phyloP scores from a whole-genome alignment of 1,140 invertebrate genomes.

The Ephestia elutella region DNA sequence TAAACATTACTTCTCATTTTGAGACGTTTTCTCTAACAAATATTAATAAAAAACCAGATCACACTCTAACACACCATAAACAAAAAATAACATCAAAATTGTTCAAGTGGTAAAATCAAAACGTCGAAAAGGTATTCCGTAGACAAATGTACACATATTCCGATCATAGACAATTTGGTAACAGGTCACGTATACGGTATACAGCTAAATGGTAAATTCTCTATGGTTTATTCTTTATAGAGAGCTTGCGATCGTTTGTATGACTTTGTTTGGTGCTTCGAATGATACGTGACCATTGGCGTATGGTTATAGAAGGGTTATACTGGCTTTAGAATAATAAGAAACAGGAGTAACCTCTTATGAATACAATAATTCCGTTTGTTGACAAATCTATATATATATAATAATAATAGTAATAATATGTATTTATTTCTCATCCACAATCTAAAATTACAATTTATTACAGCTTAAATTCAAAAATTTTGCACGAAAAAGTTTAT shows the following conservation, averaged over 20 bases:
- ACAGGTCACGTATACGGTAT: conserved; percentile 6
- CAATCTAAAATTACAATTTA: too few relatives aligned
- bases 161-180: conserved; percentile 1
- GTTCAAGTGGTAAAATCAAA: conserved; percentile 3
- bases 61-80: neutral
- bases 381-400: too few relatives aligned
- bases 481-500: too few relatives aligned
- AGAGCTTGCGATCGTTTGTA: neutral
- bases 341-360: neutral
- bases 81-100: conserved; percentile 1
- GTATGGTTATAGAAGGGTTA: neutral
- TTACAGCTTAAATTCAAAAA: too few relatives aligned
- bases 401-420: too few relatives aligned
- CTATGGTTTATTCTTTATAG: neutral
- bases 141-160: neutral
- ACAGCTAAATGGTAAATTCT: conserved; percentile 8
- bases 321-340: neutral
- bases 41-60: neutral
- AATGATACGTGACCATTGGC: neutral
- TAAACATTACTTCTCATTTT: too few relatives aligned
- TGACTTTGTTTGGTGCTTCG: conserved; percentile 2
- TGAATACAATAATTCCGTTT: too few relatives aligned
- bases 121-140: neutral
- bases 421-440: too few relatives aligned
- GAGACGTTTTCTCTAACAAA: neutral